Conservation (phyloP, 2,888 invertebrate genomes). For the Bombylius major region DNA sequence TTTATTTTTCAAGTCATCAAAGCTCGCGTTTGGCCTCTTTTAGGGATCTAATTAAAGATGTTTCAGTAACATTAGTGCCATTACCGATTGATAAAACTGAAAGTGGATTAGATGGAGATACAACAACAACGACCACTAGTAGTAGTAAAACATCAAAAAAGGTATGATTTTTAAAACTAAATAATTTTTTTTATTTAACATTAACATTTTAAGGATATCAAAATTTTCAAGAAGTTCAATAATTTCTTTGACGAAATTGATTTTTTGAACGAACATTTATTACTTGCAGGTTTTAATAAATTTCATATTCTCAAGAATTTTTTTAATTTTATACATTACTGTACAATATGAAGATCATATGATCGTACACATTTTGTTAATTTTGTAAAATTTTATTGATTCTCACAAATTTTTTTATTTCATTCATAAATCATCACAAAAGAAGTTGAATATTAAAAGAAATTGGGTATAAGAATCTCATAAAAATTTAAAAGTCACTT, state of each 20-base stretch:
- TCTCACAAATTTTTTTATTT: background rate
- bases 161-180: slow-evolving; percentile 1
- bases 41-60: slow-evolving; percentile 35
- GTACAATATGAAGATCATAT: too few relatives aligned
- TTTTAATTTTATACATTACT: too few relatives aligned
- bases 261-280: too few relatives aligned
- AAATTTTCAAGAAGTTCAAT: too few relatives aligned
- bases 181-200: too few relatives aligned
- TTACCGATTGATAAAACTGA: slow-evolving; percentile 28
- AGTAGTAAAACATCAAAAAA: slow-evolving; percentile 6
- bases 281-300: too few relatives aligned
- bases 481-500: too few relatives aligned
- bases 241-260: too few relatives aligned
- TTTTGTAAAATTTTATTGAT: background rate
- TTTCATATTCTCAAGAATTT: too few relatives aligned
- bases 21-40: slow-evolving; percentile 20
- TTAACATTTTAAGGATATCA: too few relatives aligned
- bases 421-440: background rate
- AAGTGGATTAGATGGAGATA: slow-evolving; percentile 20
- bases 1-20: background rate
- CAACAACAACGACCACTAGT: slow-evolving; percentile 17
- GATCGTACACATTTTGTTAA: too few relatives aligned
- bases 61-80: slow-evolving; percentile 33
- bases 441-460: background rate
- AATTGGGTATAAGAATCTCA: too few relatives aligned